These are phyloP conservation scores for Bembecia ichneumoniformis DNA, from an alignment of 2,888 invertebrate species.

Conservation along the genomic window DNA sequence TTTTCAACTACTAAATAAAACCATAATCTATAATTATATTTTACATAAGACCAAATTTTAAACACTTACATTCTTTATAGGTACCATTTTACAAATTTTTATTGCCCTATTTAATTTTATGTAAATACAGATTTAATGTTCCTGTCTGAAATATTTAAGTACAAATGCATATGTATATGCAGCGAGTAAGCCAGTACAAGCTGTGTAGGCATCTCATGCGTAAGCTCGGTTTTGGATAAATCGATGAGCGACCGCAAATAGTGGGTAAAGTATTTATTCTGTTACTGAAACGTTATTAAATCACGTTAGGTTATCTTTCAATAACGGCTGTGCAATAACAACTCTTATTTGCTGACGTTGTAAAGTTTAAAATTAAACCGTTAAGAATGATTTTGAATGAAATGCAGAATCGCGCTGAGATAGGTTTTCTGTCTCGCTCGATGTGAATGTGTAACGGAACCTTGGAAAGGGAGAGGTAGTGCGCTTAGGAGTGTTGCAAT, in stretches of 20 bases:
- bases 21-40: no score
- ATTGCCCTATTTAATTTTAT: no score
- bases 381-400: constrained; percentile 2
- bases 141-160: no score
- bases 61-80: no score
- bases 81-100: no score
- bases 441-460: no score
- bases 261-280: constrained; percentile 15
- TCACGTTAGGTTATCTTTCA: neutral
- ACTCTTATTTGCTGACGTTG: neutral
- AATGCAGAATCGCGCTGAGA: constrained; percentile 12
- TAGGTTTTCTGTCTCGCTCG: neutral
- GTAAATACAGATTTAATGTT: no score
- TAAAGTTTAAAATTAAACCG: neutral
- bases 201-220: neutral
- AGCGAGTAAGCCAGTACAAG: no score
- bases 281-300: neutral
- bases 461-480: neutral
- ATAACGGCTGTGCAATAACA: neutral
- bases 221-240: constrained; percentile 14
- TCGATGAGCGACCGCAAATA: constrained; percentile 22
- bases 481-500: neutral
- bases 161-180: no score
- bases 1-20: no score
- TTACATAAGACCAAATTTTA: no score